Base-by-base conservation (phyloP, 1,140 invertebrate genomes). In the Bombus balteatus region DNA sequence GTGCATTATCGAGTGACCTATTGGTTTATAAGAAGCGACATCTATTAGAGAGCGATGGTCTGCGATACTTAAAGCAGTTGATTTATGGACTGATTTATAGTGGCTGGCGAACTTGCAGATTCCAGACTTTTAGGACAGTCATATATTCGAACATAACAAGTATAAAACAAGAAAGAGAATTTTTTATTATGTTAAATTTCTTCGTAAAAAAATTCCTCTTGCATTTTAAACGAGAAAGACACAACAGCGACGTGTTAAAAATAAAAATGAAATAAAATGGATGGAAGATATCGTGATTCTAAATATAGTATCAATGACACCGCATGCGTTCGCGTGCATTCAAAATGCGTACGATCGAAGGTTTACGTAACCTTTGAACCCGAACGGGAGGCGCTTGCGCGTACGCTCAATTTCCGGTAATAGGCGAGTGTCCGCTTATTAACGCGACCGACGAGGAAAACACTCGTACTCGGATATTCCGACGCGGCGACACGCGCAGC, bases 341-440 rank as follows among this genome's bases (percentile, higher is more conserved):
- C 28, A 57, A 66, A 53, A 75, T 47, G 70, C 53, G 13, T 10
- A 72, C 81, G 73, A 86, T 83, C 81, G 85, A 86, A 86, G 66
- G 62, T 82, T 81, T 71, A 71, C 85, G 73, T 91, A 92, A 92
- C 91, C 90, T 89, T 90, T 90, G 90, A 92, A 92, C 90, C 86
- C 53, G 71, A 68, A 81, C 85, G 70, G 65, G 53, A 83, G 74
- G 62, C 78, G 47, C 83, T 39, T 86, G 86, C 78, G 90, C 79
- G 88, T 73, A 83, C 86, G 86, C 72, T 87, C 87, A 76, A 91
- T 87, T 92, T 92, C 91, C 90, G 91, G 84, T 78, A 81, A 68
- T 43, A n/a, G 62, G 22, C 37, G 59, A 25, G 79, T 57, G 59
- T 81, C 79, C 71, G 78, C 65, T 74, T 77, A 75, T 73, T 73